Base-by-base conservation (phyloP, 2,113 vertebrate genomes). In the Microcebus ravelobensis region DNA sequence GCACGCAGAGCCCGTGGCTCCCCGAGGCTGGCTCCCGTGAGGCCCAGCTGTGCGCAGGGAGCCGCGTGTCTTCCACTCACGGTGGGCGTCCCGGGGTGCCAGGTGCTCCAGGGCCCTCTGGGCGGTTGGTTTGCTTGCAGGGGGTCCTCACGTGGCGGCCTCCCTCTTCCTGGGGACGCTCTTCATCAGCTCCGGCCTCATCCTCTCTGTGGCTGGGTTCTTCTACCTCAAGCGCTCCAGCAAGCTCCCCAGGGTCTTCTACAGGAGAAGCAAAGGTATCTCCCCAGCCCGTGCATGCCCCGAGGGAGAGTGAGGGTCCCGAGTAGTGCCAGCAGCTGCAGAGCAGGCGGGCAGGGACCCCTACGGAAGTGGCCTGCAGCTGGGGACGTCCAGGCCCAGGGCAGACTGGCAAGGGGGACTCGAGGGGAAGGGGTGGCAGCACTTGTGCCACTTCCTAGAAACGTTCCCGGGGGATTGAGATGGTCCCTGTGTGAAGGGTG, bases 211-310 rank as follows among this genome's bases (percentile, higher is more conserved):
- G 31, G 99, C 99, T 87, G 99, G 99, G 3, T 99, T 99, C 93
- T 99, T 99, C 99, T 99, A 99, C 99, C 99, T 99, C 98, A 99
- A 99, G 98, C 99, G 99, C 55, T 99, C 99, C 95, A 99, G 99
- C 83, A 99, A 98, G 74, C 99, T 99, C 73, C 99, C 99, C 4
- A 94, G 97, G 88, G 84, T 99, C 91, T 99, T 99, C 98, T 99
- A 99, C 97, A 98, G 99, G 48, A 99, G 99, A 93, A 99, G 99
- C 98, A 99, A 99, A 98, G 99, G 99, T 99, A 97, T 6, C 36
- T 17, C 39, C 39, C 23, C 27, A 31, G 3, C 10, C 48, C 13
- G 65, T 10, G 18, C 45, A 25, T 21, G 8, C 48, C 83, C 68
- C 9, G 8, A 11, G 1, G 9, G 14, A 55, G 74, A n/a, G 42